Base-by-base conservation (phyloP, 2,113 vertebrate genomes). In the Cheirogaleus medius region DNA sequence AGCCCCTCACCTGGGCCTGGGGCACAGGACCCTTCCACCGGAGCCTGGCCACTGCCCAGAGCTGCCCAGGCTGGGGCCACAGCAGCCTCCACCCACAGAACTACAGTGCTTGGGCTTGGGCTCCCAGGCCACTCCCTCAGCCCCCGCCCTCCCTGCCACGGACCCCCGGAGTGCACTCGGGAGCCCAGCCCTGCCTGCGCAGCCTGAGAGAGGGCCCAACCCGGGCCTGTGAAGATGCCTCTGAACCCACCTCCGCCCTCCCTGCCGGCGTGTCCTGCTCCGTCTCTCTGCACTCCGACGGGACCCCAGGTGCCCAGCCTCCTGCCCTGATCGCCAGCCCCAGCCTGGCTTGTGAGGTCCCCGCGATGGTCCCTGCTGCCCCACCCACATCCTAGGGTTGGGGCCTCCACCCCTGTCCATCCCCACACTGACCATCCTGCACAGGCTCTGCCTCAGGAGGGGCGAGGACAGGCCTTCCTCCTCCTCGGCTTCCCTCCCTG, bases 221-320 rank as follows among this genome's bases (percentile, higher is more conserved):
- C 44, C 82, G 54, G 71, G 54, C 37, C 32, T 80, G 9, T 4
- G 44, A 78, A 32, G 52, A n/a, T 56, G 52, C 52, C 82, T 78
- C 56, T 42, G 34, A 60, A 23, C 23, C 63, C 11, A 5, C 21
- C 39, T 68, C 47, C 34, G 47, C 27, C 21, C n/a, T n/a, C 29
- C n/a, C 32, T 44, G 39, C 15, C 80, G 15, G 80, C 47, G 14
- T 32, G 2, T 29, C 58, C 56, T 44, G 44, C 13, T 21, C n/a
- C 6, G 1, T 5, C 34, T 37, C 69, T 29, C 71, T 4, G 1
- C 0, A 0, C 4, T 64, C 73, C 3, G 15, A 49, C 1, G 32
- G 23, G 42, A 56, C 47, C 23, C 39, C 39, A 5, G 52, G 44
- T 27, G 4, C 25, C 73, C 42, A 25, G 32, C 37, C 58, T 58